Evolutionary conservation across 2,797 vertebrate genomes (phyloP).

Genomic region (Galago senegalensis): DNA sequence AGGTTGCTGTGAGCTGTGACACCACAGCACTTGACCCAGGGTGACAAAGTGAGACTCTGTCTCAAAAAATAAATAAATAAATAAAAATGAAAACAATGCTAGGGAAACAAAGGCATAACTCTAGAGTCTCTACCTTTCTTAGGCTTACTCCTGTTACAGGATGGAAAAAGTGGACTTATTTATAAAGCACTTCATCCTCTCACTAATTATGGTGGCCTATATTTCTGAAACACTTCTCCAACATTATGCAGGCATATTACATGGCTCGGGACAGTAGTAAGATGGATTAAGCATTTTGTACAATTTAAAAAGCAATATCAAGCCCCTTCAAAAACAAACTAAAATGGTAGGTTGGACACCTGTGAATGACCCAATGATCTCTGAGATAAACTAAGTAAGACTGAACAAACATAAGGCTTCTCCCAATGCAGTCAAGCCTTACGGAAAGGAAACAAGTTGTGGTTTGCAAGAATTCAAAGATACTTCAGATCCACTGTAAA

Average conservation of each 20-base stretch:
- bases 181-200: not conserved
- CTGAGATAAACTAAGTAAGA: not conserved
- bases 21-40: too few species aligned
- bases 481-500: conserved; percentile 30
- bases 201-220: not conserved
- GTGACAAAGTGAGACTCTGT: too few species aligned
- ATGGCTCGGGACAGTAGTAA: not conserved
- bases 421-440: conserved; percentile 48
- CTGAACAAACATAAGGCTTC: not conserved
- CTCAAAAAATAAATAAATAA: too few species aligned
- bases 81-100: not conserved
- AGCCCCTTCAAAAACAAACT: not conserved
- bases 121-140: not conserved
- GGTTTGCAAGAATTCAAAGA: conserved; percentile 47
- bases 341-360: not conserved
- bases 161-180: not conserved
- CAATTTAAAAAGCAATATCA: conserved; percentile 39
- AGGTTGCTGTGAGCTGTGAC: too few species aligned
- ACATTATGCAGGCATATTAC: not conserved
- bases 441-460: conserved; percentile 1
- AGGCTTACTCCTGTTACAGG: not conserved
- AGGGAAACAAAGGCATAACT: not conserved
- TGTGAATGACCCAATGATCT: conserved; percentile 28
- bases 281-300: not conserved
- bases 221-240: not conserved